Evolutionary conservation across 30 jellyfish, hydroid and myxozoan genomes (phyloP).

Genomic region (Aurelia aurita complex sp. Pacific): DNA sequence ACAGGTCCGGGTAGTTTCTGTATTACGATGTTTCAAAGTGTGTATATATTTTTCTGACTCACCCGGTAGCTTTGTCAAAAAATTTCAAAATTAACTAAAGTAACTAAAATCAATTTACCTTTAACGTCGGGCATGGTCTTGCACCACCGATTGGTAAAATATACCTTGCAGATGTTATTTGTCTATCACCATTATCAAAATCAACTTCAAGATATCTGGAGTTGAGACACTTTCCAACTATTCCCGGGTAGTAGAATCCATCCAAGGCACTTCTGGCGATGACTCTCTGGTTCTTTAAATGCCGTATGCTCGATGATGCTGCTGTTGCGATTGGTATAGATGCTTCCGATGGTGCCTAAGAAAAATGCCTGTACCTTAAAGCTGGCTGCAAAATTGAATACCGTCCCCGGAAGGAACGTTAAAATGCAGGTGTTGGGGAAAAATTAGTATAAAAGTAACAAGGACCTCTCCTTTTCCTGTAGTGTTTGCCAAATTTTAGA

Average conservation of each 20-base stretch:
- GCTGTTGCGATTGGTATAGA: not conserved
- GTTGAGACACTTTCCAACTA: slow-evolving; percentile 77
- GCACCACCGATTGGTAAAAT: slow-evolving; percentile 90
- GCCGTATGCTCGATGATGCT: slow-evolving; percentile 53
- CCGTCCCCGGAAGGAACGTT: too few species aligned
- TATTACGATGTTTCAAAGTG: too few species aligned
- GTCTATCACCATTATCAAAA: slow-evolving; percentile 91
- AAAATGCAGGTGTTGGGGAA: too few species aligned
- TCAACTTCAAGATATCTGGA: slow-evolving; percentile 82
- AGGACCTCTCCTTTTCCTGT: too few species aligned
- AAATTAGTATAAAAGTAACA: too few species aligned
- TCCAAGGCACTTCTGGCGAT: slow-evolving; percentile 90
- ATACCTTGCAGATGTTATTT: slow-evolving; percentile 86
- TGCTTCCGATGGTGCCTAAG: slow-evolving; percentile 6
- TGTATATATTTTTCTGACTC: too few species aligned
- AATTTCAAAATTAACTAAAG: too few species aligned
- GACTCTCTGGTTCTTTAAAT: slow-evolving; percentile 85
- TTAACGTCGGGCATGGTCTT: slow-evolving; percentile 88
- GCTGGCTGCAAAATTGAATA: too few species aligned
- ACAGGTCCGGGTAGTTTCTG: too few species aligned
- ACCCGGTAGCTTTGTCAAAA: too few species aligned
- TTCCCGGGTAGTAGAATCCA: slow-evolving; percentile 89
- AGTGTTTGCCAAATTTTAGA: too few species aligned
- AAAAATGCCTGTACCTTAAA: too few species aligned
- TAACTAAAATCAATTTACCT: slow-evolving; percentile 36